Evolutionary conservation across 1,140 invertebrate genomes (phyloP).

Genomic region (Brevipalpus yothersi): DNA sequence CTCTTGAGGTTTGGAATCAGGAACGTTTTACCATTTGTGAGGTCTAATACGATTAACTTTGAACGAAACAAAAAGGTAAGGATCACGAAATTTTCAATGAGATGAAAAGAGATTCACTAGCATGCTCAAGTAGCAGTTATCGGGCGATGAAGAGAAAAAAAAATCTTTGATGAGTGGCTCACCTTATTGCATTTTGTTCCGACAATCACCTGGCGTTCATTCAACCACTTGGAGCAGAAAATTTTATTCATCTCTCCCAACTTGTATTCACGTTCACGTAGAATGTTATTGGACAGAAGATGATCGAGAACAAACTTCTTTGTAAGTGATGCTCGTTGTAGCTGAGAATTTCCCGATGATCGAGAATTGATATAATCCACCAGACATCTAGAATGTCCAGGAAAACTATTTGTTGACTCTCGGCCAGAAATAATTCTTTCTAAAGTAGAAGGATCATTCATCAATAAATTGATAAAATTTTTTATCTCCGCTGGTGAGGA

Average conservation of each 20-base stretch:
- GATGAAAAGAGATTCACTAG: not conserved
- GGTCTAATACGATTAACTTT: slow-evolving; percentile 56
- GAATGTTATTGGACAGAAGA: slow-evolving; percentile 1
- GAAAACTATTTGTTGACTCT: not conserved
- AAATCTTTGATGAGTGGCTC: not conserved
- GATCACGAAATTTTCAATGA: not conserved
- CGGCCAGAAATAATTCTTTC: not conserved
- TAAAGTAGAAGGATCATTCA: not conserved
- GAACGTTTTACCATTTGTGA: slow-evolving; percentile 45
- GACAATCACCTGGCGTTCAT: slow-evolving; percentile 75
- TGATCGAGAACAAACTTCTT: slow-evolving; percentile 1
- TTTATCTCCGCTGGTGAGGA: not conserved
- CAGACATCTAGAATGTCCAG: not conserved
- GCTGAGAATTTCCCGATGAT: not conserved
- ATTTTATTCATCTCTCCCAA: slow-evolving; percentile 19
- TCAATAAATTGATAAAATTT: not conserved
- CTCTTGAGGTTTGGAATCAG: slow-evolving; percentile 48
- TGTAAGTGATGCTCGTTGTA: not conserved
- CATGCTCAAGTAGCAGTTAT: too few relatives aligned
- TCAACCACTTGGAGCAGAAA: slow-evolving; percentile 86
- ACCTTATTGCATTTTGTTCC: slow-evolving; percentile 70
- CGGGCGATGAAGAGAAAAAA: not conserved
- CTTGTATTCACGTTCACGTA: slow-evolving; percentile 1
- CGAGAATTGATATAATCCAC: slow-evolving; percentile 6
- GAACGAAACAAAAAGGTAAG: not conserved